These are phyloP conservation scores for Apus apus DNA, from an alignment of 2,113 vertebrate species.

Conservation along the genomic window DNA sequence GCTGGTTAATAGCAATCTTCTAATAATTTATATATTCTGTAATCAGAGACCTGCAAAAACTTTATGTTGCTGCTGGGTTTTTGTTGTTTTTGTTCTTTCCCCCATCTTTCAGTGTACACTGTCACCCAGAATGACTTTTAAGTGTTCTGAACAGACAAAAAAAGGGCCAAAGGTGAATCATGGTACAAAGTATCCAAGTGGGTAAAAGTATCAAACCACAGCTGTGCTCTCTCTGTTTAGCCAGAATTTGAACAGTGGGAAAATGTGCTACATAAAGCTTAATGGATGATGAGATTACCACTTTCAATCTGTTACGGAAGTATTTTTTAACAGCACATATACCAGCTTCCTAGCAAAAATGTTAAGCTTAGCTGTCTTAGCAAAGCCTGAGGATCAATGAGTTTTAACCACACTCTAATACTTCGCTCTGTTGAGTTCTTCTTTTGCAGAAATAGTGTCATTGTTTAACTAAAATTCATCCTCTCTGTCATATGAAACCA, in stretches of 20 bases:
- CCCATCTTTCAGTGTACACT: neutral
- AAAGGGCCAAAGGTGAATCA: neutral
- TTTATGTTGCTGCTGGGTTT: fast-evolving
- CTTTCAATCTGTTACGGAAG: neutral
- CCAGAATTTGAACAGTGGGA: neutral
- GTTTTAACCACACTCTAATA: neutral
- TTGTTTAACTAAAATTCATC: neutral
- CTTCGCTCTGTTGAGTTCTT: neutral
- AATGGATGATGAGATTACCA: neutral
- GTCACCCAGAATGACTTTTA: neutral
- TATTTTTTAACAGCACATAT: neutral
- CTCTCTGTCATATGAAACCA: neutral
- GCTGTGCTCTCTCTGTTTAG: neutral
- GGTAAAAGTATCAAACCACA: neutral
- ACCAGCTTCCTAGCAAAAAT: neutral
- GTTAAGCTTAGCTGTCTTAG: neutral
- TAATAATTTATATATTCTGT: neutral
- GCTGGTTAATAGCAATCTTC: neutral
- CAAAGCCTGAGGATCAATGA: neutral
- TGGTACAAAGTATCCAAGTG: neutral
- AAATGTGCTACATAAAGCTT: neutral
- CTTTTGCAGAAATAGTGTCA: neutral
- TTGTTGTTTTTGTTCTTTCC: neutral
- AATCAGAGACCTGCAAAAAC: neutral
- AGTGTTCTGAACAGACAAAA: neutral